A percentile compares a stretch with the other conserved stretches of the same genome.
These are phyloP conservation scores for Marcusenius ussheri DNA, from an alignment of 2,113 vertebrate genomes.

Conservation along the genomic window DNA sequence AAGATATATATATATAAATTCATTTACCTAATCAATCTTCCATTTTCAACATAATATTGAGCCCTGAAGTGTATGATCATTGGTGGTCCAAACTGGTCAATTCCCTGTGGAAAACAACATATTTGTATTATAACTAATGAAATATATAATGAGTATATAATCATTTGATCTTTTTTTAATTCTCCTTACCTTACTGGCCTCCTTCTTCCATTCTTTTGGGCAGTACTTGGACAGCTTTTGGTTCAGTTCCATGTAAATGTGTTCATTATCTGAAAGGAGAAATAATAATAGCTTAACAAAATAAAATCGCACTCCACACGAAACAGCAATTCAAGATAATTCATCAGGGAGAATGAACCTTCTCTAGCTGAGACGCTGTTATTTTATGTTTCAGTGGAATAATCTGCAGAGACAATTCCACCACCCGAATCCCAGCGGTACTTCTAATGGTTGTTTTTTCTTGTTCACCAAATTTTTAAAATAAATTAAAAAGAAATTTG, in stretches of 20 bases:
- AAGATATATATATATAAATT: not conserved
- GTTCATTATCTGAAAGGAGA: conserved; percentile 82
- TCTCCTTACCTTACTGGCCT: conserved; percentile 87
- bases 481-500: not conserved
- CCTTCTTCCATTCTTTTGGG: conserved; percentile 97
- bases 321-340: not conserved
- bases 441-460: not conserved
- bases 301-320: not conserved
- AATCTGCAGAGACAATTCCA: not conserved
- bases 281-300: not conserved
- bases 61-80: conserved; percentile 98
- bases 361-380: not conserved
- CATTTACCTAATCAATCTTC: conserved; percentile 81
- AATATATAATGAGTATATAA: not conserved
- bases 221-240: conserved; percentile 98
- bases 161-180: not conserved
- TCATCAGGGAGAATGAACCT: not conserved
- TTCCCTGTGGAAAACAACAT: conserved; percentile 65
- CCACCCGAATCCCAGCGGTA: not conserved
- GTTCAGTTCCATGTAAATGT: conserved; percentile 93
- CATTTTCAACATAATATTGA: conserved; percentile 97
- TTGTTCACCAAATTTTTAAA: not conserved
- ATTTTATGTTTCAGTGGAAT: not conserved
- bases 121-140: not conserved
- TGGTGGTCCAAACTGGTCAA: conserved; percentile 94